These are phyloP conservation scores for Sipha maydis DNA, from an alignment of 2,888 invertebrate species.

Conservation along the genomic window DNA sequence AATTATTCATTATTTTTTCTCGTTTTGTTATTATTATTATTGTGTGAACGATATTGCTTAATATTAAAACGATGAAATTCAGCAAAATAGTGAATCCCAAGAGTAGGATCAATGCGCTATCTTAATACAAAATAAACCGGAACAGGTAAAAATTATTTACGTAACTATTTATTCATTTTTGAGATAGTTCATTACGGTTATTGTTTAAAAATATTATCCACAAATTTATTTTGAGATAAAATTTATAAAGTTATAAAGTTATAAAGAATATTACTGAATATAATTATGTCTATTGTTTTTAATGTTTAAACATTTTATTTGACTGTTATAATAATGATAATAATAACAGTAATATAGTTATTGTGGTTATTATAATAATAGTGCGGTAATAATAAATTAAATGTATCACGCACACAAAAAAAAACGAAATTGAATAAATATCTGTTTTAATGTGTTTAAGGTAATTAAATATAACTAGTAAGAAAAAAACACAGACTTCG, in stretches of 20 bases:
- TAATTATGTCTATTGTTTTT: not conserved
- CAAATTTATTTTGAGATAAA: not conserved
- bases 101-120: not conserved
- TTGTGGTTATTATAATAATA: not conserved
- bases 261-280: not conserved
- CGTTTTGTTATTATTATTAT: too few relatives aligned
- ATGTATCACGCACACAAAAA: not conserved
- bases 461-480: constrained; percentile 27
- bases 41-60: not conserved
- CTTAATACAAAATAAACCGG: not conserved
- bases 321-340: not conserved
- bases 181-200: not conserved
- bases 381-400: constrained; percentile 10
- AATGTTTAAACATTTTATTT: not conserved
- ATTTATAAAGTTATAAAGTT: too few relatives aligned
- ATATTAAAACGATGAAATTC: not conserved
- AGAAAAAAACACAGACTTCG: not conserved
- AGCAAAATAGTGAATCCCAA: not conserved
- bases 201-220: not conserved
- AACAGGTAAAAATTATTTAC: not conserved
- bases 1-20: too few relatives aligned
- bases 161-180: not conserved
- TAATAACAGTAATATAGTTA: not conserved
- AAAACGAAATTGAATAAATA: constrained; percentile 19
- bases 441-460: constrained; percentile 33